phyloP scores from a whole-genome alignment of 2,888 invertebrate species.

The Ochropleura leucogaster region DNA sequence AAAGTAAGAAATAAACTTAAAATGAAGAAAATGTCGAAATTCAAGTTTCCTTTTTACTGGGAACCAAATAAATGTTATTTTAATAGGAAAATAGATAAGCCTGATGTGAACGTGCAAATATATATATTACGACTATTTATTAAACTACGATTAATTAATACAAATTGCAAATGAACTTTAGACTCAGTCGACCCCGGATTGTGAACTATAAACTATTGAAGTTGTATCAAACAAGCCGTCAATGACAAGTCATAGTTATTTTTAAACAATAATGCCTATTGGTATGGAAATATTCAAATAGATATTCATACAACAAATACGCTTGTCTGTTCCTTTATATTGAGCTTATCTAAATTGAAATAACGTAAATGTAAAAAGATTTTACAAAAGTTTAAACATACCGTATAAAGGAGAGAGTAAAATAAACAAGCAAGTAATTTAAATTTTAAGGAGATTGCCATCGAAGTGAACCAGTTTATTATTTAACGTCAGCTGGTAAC shows the following conservation, averaged over 20 bases:
- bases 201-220: conserved; percentile 46
- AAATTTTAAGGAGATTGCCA: conserved; percentile 59
- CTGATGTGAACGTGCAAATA: conserved; percentile 3
- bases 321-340: not conserved
- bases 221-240: conserved; percentile 36
- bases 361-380: not conserved
- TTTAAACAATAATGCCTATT: conserved; percentile 9
- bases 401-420: conserved; percentile 41
- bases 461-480: conserved; percentile 61
- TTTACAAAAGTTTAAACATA: not conserved
- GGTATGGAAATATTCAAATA: conserved; percentile 1
- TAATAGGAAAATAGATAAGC: conserved; percentile 20
- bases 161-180: conserved; percentile 58
- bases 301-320: conserved; percentile 8
- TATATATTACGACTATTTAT: conserved; percentile 14
- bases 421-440: conserved; percentile 50
- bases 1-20: not conserved
- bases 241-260: conserved; percentile 43
- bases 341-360: not conserved
- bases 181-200: conserved; percentile 46
- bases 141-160: conserved; percentile 15
- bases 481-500: conserved; percentile 59
- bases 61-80: not conserved
- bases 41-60: not conserved
- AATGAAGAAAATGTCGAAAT: not conserved